Evolutionary conservation across 2,888 invertebrate species (phyloP).

Genomic region (Phrixothrix hirtus): DNA sequence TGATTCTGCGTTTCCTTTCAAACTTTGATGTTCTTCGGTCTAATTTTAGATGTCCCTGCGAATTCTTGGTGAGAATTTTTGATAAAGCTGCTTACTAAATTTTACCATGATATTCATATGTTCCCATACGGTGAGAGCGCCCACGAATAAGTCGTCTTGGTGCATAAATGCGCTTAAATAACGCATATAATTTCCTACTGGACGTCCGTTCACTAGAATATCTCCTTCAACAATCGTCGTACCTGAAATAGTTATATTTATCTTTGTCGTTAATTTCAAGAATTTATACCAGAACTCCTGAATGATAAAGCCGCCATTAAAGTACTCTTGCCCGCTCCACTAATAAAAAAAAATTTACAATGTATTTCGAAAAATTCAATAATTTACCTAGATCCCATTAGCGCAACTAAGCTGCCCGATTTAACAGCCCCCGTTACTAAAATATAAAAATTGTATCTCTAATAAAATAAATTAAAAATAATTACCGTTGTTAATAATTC

Average conservation of each 20-base stretch:
- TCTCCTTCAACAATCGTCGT: constrained; percentile 77
- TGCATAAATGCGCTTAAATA: constrained; percentile 86
- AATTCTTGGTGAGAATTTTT: not conserved
- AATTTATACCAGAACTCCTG: constrained; percentile 72
- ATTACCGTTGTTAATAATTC: constrained; percentile 76
- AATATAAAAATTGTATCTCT: constrained; percentile 36
- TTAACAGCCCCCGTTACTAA: constrained; percentile 79
- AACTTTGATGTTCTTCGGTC: constrained; percentile 66
- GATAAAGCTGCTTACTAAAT: too few relatives aligned
- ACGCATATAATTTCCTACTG: constrained; percentile 75
- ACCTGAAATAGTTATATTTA: too few relatives aligned
- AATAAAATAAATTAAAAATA: not conserved
- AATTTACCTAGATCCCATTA: constrained; percentile 79
- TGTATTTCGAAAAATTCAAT: constrained; percentile 4
- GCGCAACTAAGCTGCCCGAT: constrained; percentile 78
- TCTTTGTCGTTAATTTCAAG: too few relatives aligned
- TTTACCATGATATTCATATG: constrained; percentile 85
- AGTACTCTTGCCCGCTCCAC: constrained; percentile 90
- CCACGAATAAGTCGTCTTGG: constrained; percentile 88
- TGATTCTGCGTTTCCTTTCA: constrained; percentile 69
- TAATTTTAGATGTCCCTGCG: constrained; percentile 66
- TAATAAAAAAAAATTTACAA: constrained; percentile 52
- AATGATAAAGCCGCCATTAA: constrained; percentile 82
- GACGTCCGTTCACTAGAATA: constrained; percentile 76
- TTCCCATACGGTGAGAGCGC: constrained; percentile 82